Evolutionary conservation across 2,797 vertebrate species (phyloP), one percentile per base, ranked within the genome.

Genomic region (Rallus crepitans): DNA sequence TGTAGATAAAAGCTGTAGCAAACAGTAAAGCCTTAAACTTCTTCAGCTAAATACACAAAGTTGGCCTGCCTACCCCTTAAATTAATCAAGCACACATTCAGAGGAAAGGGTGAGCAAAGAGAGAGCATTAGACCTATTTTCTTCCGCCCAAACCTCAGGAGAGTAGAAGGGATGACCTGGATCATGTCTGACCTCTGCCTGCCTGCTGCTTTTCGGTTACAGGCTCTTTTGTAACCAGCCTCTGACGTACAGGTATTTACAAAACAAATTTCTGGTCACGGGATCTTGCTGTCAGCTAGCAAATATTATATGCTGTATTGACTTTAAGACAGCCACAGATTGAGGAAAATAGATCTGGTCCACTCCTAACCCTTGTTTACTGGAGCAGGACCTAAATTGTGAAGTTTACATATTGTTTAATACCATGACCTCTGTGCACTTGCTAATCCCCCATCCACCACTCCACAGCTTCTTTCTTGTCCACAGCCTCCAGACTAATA

Each of bases 401-500:
- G 70, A 70, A 65, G 76, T 91, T 90, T 90, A 89, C 31, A 10
- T 55, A 88, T 85, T 90, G 80, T 92, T 95, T 96, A 90, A 80
- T 84, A 80, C 57, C 0, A 0, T 83, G 90, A 92, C 82, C 80
- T 82, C 72, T 73, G 68, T 2, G 10, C 90, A 50, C 53, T 90
- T 82, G 56, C 57, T 92, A 95, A 95, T 96, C 95, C 93, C 64
- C 85, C 88, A 89, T 73, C 90, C 75, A 64, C 87, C 0, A 40
- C 83, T 93, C 83, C 89, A 57, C 81, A 66, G 84, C 87, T 88
- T 83, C 94, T 95, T 91, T 93, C 82, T 90, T 89, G 56, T 75
- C 75, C 40, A 18, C 81, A 95, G 90, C 92, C 87, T 94, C 89
- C 85, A 88, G 81, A 73, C 73, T 97, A 97, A 97, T 96, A 96